Percentiles rank a stretch among this genome's conserved stretches.
phyloP scores from a whole-genome alignment of 37 sponge, comb jelly and placozoan genomes.

The Tethya wilhelma region DNA sequence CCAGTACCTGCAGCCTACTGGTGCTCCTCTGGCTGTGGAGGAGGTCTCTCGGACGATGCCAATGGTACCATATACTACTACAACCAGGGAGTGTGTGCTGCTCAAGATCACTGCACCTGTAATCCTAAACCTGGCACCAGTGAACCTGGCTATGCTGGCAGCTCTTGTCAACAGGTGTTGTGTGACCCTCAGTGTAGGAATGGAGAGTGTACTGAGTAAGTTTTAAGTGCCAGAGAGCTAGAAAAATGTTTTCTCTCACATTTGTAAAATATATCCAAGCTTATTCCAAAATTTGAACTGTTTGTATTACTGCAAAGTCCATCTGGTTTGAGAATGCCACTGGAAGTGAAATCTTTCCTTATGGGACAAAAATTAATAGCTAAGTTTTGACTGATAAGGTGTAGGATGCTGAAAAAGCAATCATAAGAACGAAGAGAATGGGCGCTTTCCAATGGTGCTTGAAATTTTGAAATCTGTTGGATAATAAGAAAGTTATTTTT shows the following conservation, averaged over 20 bases:
- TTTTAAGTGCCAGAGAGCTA: no score
- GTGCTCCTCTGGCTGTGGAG: conserved; percentile 59
- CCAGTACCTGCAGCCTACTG: conserved; percentile 31
- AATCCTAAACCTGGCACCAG: conserved; percentile 19
- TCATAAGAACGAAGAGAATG: no score
- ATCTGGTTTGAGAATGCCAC: no score
- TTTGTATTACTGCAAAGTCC: no score
- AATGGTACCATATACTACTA: conserved; percentile 56
- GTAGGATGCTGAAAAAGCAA: no score
- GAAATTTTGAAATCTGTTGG: no score
- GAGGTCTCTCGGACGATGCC: conserved; percentile 10
- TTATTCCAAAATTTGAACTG: no score
- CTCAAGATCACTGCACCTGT: conserved; percentile 41
- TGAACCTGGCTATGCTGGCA: conserved; percentile 58
- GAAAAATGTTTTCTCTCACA: not conserved
- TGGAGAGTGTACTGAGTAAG: conserved; percentile 33
- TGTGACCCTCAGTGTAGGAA: conserved; percentile 66
- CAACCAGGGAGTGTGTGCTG: conserved; percentile 56
- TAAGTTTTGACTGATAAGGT: no score
- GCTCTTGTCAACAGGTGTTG: conserved; percentile 52
- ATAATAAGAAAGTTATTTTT: no score
- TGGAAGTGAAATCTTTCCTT: no score
- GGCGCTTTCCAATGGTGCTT: no score
- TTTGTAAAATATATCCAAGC: not conserved
- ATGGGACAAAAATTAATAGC: no score